Base-by-base conservation (phyloP, 37 sponge, comb jelly and placozoan species). In the Ephydatia muelleri region DNA sequence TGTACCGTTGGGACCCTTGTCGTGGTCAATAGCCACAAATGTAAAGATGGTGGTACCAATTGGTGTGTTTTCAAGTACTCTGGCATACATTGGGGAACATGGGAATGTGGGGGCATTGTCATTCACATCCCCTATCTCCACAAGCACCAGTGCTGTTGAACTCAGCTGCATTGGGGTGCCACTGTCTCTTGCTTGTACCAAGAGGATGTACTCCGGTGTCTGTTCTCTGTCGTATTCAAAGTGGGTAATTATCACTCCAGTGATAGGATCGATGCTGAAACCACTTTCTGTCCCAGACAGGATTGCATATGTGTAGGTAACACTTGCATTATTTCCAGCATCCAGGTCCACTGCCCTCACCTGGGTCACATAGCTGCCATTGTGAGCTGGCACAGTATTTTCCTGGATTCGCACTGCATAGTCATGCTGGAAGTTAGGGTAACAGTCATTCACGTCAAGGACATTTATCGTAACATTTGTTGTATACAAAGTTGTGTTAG, bases 41-140 rank as follows among this genome's bases (percentile, higher is more conserved):
- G 31, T 19, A 3, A 86, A 29, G 49, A 93, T 85, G n/a, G 4
- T n/a, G 0, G 33, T 43, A 4, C 90, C 90, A 57, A 86, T 77
- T 3, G 72, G 43, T 23, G 84, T 28, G 69, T 95, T 86, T 73
- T 92, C 92, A 82, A 72, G 83, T 4, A 92, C 76, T 25, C 89
- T 28, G 16, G 86, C 82, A 70, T 38, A 86, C 83, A 87, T 88
- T 68, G 68, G 77, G 12, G 92, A 76, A 68, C 34, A 85, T 8
- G 77, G 71, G 38, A 92, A 95, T 35, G 67, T 49, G 3, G 95
- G 95, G 13, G 23, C 6, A 75, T 95, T 95, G 84, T 95, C 95
- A 83, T 95, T 95, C n/a, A 57, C 86, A 74, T 95, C 95, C 67
- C 73, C 70, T 14, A 95, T 83, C 26, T 78, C 75, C 1, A 95